These are phyloP conservation scores for Xiphophorus hellerii DNA, from an alignment of 2,113 vertebrate species.

Conservation along the genomic window DNA sequence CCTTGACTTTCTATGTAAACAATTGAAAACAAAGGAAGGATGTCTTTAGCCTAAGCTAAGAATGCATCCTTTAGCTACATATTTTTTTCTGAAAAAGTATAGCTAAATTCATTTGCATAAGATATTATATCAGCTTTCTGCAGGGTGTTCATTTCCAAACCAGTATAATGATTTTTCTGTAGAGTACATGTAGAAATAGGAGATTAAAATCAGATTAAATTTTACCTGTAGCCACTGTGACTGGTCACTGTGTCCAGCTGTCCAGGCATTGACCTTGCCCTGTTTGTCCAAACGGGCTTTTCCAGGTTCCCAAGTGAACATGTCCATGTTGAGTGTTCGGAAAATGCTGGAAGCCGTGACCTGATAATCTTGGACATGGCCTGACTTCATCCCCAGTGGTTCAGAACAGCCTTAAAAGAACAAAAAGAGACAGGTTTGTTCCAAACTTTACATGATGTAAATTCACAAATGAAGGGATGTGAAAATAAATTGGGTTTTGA, in stretches of 20 bases:
- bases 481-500: neutral
- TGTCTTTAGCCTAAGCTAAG: slow-evolving; percentile 17
- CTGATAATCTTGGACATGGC: slow-evolving; percentile 96
- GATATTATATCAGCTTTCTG: slow-evolving; percentile 28
- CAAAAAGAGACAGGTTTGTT: slow-evolving; percentile 17
- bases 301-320: slow-evolving; percentile 98
- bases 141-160: slow-evolving; percentile 23
- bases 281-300: slow-evolving; percentile 98
- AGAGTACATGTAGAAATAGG: slow-evolving; percentile 9
- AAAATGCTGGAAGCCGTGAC: slow-evolving; percentile 95
- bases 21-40: slow-evolving; percentile 7
- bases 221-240: slow-evolving; percentile 98
- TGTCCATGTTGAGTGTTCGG: slow-evolving; percentile 98
- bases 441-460: neutral
- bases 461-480: neutral
- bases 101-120: slow-evolving; percentile 32
- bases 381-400: slow-evolving; percentile 97
- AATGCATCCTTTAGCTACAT: slow-evolving; percentile 16
- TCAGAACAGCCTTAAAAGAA: slow-evolving; percentile 92
- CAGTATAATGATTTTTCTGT: slow-evolving; percentile 15
- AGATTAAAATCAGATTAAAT: neutral
- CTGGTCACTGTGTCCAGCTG: slow-evolving; percentile 95
- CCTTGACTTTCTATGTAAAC: neutral
- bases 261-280: slow-evolving; percentile 99
- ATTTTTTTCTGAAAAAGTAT: slow-evolving; percentile 16